Conservation (phyloP, 2,888 invertebrate genomes). For the Scaptomyza parva region DNA sequence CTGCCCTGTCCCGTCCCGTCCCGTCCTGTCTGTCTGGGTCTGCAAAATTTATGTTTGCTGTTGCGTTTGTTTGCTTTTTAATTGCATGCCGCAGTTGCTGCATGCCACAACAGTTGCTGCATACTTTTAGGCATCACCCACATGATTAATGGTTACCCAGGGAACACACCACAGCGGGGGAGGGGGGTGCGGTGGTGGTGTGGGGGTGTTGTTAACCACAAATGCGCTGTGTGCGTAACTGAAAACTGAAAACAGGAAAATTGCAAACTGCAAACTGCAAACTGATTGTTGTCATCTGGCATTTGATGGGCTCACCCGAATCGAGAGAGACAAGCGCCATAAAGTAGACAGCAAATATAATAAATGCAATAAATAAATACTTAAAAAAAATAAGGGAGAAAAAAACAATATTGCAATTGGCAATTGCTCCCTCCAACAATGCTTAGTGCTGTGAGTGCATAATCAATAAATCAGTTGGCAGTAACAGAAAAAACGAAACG, state of each 20-base stretch:
- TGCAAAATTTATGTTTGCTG: conserved; percentile 66
- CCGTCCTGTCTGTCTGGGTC: conserved; percentile 24
- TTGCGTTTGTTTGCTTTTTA: conserved; percentile 61
- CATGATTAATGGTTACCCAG: conserved; percentile 70
- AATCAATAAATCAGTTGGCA: conserved; percentile 34
- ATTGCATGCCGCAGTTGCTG: conserved; percentile 64
- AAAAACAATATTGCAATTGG: conserved; percentile 13
- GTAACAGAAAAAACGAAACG: not conserved
- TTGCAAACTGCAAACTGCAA: conserved; percentile 56
- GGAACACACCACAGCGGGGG: conserved; percentile 15
- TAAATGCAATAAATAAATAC: conserved; percentile 15
- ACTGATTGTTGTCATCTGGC: conserved; percentile 76
- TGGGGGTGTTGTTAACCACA: conserved; percentile 63
- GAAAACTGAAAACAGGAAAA: conserved; percentile 50
- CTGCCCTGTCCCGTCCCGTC: not conserved
- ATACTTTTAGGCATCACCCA: conserved; percentile 67
- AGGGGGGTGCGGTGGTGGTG: too few relatives aligned
- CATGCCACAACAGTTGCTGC: conserved; percentile 46
- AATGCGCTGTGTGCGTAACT: conserved; percentile 49
- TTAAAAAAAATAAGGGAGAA: conserved; percentile 6
- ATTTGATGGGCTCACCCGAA: conserved; percentile 65
- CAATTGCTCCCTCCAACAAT: conserved; percentile 6
- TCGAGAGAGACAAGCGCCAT: conserved; percentile 56
- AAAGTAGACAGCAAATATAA: conserved; percentile 39
- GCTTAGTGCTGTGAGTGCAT: conserved; percentile 23